Percentiles rank a stretch among this genome's conserved stretches.
These are phyloP conservation scores for Limonius californicus DNA, from an alignment of 1,140 invertebrate species.

Conservation along the genomic window DNA sequence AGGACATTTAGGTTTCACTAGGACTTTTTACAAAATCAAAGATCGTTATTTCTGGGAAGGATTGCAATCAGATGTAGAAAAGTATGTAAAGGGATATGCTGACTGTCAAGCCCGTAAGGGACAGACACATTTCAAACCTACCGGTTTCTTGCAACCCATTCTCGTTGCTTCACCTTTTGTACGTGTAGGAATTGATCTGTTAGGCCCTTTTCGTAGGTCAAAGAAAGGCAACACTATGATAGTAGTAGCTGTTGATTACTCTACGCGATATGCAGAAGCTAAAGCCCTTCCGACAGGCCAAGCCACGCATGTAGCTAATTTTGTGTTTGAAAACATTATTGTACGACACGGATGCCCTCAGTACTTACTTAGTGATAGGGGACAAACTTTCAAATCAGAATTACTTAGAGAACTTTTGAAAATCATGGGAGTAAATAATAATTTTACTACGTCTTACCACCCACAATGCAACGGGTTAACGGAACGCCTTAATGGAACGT, in stretches of 20 bases:
- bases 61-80: slow-evolving; percentile 29
- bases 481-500: slow-evolving; percentile 39
- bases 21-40: slow-evolving; percentile 16
- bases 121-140: slow-evolving; percentile 18
- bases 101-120: slow-evolving; percentile 30
- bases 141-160: slow-evolving; percentile 26
- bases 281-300: slow-evolving; percentile 17
- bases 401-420: slow-evolving; percentile 26
- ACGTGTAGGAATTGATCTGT: slow-evolving; percentile 28
- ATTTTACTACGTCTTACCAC: slow-evolving; percentile 41
- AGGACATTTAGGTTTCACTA: slow-evolving; percentile 9
- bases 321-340: slow-evolving; percentile 31
- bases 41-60: slow-evolving; percentile 27
- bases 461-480: slow-evolving; percentile 38
- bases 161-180: slow-evolving; percentile 18
- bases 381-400: slow-evolving; percentile 31
- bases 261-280: slow-evolving; percentile 32
- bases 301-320: slow-evolving; percentile 22
- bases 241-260: slow-evolving; percentile 34
- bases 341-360: slow-evolving; percentile 29
- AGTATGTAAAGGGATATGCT: slow-evolving; percentile 31
- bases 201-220: slow-evolving; percentile 28
- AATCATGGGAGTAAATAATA: slow-evolving; percentile 22
- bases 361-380: slow-evolving; percentile 27
- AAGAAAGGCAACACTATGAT: slow-evolving; percentile 19